Percentiles rank a stretch among this genome's conserved stretches.
Conservation (phyloP, 2,113 vertebrate genomes). For the Cranoglanis bouderius region DNA sequence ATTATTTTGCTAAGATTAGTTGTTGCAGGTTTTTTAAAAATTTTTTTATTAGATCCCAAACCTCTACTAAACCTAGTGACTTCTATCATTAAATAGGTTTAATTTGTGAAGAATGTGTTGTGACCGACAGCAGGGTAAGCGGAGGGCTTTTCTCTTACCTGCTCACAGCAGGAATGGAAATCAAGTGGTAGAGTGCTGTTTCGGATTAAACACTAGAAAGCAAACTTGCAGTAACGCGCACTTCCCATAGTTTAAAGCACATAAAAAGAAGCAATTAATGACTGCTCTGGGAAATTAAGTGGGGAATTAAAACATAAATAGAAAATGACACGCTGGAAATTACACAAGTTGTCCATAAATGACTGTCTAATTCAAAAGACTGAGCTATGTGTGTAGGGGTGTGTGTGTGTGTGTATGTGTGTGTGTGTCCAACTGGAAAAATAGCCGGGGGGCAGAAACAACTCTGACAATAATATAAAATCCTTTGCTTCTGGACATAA, state of each 20-base stretch:
- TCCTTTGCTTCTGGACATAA: neutral
- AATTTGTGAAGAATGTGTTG: slow-evolving; percentile 51
- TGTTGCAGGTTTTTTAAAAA: neutral
- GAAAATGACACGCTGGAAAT: slow-evolving; percentile 40
- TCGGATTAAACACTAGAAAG: slow-evolving; percentile 14
- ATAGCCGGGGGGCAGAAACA: neutral
- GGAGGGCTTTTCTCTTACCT: slow-evolving; percentile 35
- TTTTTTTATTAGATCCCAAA: slow-evolving; percentile 49
- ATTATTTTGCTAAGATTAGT: neutral
- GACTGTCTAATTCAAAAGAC: slow-evolving; percentile 8
- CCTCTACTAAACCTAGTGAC: slow-evolving; percentile 40
- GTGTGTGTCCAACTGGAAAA: neutral
- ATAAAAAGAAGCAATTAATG: slow-evolving; percentile 42
- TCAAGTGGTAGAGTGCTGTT: slow-evolving; percentile 26
- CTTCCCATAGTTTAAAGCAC: slow-evolving; percentile 24
- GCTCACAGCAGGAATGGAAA: slow-evolving; percentile 36
- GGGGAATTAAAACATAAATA: slow-evolving; percentile 36
- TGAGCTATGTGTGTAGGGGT: neutral
- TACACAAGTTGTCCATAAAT: slow-evolving; percentile 34
- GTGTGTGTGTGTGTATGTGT: too few species aligned
- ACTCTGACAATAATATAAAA: neutral
- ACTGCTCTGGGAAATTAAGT: slow-evolving; percentile 2
- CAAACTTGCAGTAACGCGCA: neutral
- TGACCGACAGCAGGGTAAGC: slow-evolving; percentile 6
- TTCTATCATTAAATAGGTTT: slow-evolving; percentile 50